phyloP scores from a whole-genome alignment of 2,113 vertebrate species.

The Laterallus jamaicensis region DNA sequence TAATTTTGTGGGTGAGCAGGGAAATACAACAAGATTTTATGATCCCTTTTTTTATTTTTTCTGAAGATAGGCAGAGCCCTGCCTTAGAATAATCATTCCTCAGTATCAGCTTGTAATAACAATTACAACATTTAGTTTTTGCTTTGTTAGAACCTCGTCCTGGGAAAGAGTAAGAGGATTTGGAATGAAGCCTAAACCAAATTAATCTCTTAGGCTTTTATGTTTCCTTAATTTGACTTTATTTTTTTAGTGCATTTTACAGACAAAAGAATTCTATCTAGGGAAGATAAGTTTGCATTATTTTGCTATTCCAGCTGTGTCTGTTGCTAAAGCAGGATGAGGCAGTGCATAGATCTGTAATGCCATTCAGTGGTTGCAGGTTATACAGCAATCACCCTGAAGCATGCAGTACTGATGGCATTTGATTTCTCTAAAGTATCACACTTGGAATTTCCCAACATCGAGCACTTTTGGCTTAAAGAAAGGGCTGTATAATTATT shows the following conservation, averaged over 20 bases:
- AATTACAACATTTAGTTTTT: not conserved
- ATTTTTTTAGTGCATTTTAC: not conserved
- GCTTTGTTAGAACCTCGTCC: not conserved
- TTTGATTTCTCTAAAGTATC: not conserved
- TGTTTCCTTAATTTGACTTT: not conserved
- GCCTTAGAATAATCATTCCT: not conserved
- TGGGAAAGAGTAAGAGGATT: not conserved
- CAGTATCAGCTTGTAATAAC: not conserved
- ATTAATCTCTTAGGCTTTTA: not conserved
- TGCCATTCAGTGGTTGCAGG: not conserved
- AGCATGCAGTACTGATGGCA: not conserved
- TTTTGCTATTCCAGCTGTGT: not conserved
- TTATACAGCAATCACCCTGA: not conserved
- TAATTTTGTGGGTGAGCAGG: not conserved
- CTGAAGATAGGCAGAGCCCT: not conserved
- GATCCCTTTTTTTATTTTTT: not conserved
- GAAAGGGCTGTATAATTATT: constrained; percentile 45
- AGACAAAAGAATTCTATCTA: not conserved
- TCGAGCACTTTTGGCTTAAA: constrained; percentile 52
- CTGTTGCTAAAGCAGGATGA: not conserved
- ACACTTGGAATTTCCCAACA: constrained; percentile 32
- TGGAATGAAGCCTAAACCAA: not conserved
- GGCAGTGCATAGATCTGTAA: not conserved
- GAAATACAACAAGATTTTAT: not conserved
- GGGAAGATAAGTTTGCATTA: not conserved